Base-by-base conservation (phyloP, 2,113 vertebrate genomes). In the Lucifuga dentata region DNA sequence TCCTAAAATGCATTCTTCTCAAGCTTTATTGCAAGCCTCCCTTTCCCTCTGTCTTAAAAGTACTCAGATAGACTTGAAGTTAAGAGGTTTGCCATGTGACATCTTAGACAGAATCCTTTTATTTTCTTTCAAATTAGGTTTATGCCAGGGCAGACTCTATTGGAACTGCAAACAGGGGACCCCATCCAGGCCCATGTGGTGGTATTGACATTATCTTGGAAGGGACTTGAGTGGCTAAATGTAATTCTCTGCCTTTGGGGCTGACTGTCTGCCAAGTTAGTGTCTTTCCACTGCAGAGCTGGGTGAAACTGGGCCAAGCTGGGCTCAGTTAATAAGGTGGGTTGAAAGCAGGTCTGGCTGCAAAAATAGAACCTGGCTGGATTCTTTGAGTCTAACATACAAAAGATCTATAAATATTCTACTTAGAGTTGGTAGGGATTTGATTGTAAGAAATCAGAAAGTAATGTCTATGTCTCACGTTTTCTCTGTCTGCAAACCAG, bases 161-260 rank as follows among this genome's bases (percentile, higher is more conserved):
- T 3, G 29, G 43, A 38, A 20, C 10, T 51, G 26, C 26, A 60
- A 59, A 44, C 13, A 36, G 3, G 48, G 46, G 49, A 45, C 17
- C 10, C 17, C 45, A 11, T 81, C 73, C 62, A 79, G 70, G 43
- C 62, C 29, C 58, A 66, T 15, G 8, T 55, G 73, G 78, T 70
- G 62, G 50, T 78, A 75, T 33, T 78, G 76, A 85, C 81, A 79
- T 78, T 61, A 73, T 76, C 66, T 77, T 86, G 74, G 74, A 83
- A 56, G 32, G 53, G 56, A 44, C 66, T 35, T 23, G 26, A 80
- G 51, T 17, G 40, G 51, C 65, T 82, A 49, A 83, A 81, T 77
- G 49, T 55, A 74, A 82, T 74, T 84, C 58, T 81, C 40, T 69
- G 50, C 71, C n/a, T 80, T 80, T 70, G 59, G 79, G 63, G 36